Evolutionary conservation across 2,888 invertebrate species (phyloP), one percentile per base, ranked within the genome.

Genomic region (Adelognathus sp.): DNA sequence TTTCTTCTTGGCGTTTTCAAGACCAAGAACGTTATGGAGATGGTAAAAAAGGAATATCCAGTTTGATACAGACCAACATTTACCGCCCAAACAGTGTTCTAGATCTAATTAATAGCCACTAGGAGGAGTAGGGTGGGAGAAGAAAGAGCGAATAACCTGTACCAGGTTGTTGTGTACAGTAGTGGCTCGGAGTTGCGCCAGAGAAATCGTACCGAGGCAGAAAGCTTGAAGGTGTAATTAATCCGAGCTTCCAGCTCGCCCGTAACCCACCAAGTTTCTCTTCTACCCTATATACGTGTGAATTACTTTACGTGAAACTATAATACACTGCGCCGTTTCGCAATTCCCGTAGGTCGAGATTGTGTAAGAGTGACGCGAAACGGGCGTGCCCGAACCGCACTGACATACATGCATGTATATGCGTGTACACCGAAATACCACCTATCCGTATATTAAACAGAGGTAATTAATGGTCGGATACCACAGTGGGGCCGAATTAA

Each of bases 151-250:
- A 58, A 58, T 21, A 56, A 41, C 11, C 29, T 16, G 46, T 50
- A 69, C 54, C 33, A 11, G 18, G 33, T 56, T 41, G 14, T n/a
- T 27, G 21, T 60, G 46, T 58, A 60, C 63, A 52, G 52, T 58
- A 44, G 14, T 44, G 70, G 7, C 31, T 52, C 41, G 58, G 18
- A 36, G 56, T 60, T 67, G 67, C 52, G 39, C 56, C 44, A 52
- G 76, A 72, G 72, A 67, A 72, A 67, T 74, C 67, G 79, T 41
- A 76, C 41, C 50, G 67, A 67, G 61, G 44, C 36, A 36, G 63
- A 39, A 63, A 69, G 67, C 63, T 46, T 44, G 46, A 63, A 67
- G 63, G 76, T 67, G 76, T 63, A 79, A 76, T 79, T 76, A 79
- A 79, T 79, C 76, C 50, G 44, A 67, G 63, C 46, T 67, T 66